Base-by-base conservation (phyloP, 2,113 vertebrate species). In the Tautogolabrus adspersus region DNA sequence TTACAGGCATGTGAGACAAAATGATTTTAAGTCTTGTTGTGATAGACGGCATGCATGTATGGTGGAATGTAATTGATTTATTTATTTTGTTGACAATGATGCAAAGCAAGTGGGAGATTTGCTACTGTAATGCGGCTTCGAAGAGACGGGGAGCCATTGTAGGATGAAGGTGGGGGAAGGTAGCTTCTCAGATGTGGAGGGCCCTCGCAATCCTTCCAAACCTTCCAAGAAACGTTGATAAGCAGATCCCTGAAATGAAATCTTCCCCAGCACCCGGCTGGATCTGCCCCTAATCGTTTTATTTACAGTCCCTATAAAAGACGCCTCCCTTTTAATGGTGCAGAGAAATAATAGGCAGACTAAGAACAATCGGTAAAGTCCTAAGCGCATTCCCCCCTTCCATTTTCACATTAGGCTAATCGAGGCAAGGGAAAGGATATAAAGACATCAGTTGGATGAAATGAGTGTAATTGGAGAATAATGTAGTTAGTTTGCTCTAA, bases 341-440 rank as follows among this genome's bases (percentile, higher is more conserved):
- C 83, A 59, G 86, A 92, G 93, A 94, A 96, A 95, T 94, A 96
- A 96, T 94, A 93, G 94, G 88, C 88, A 87, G 91, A 89, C 85
- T 77, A 94, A 93, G 95, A 94, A 94, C 94, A 94, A 95, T 95
- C 88, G 92, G 93, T 94, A 93, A 90, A 95, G 94, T 94, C 88
- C 94, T 94, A 93, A 94, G 92, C 91, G 81, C 93, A 92, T 93
- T 90, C 89, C 93, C 89, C 82, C 86, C 79, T 91, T 87, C 90
- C 94, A 96, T 97, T 97, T 97, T 96, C 95, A 95, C 94, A 96
- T 97, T 96, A 96, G 87, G 93, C 94, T 96, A 96, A 95, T 95
- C 93, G 92, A 93, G 88, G 86, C 88, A 70, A 94, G 95, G 96
- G 94, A 92, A 96, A 96, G 94, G 91, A 95, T 95, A 96, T 94